A percentile compares a stretch with the other conserved stretches of the same genome.
These are phyloP conservation scores for Desmodus rotundus DNA, from an alignment of 2,113 vertebrate species.

Conservation along the genomic window DNA sequence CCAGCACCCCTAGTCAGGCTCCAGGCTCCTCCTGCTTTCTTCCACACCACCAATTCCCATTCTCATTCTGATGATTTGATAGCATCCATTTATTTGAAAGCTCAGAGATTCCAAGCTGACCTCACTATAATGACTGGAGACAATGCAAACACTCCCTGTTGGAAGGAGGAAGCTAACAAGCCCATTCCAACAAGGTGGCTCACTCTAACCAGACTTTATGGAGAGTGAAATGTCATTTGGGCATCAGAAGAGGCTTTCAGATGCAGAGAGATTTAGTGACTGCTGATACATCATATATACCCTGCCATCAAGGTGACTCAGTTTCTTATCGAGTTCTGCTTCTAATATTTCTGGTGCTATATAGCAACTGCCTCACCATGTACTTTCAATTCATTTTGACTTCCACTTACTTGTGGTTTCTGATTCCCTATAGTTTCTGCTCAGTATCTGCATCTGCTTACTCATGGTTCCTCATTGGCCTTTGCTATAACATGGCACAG, in stretches of 20 bases:
- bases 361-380: accelerated
- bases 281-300: neutral
- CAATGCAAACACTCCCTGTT: neutral
- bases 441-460: neutral
- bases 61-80: neutral
- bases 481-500: neutral
- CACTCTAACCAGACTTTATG: neutral
- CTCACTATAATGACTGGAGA: neutral
- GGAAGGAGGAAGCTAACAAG: neutral
- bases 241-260: neutral
- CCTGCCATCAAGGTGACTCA: neutral
- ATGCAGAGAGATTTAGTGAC: neutral
- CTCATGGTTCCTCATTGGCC: neutral
- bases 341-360: neutral
- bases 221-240: neutral
- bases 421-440: neutral
- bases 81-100: neutral
- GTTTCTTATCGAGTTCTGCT: neutral
- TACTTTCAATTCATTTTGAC: neutral
- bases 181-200: neutral
- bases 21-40: neutral
- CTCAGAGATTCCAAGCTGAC: neutral
- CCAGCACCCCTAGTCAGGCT: neutral
- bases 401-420: neutral
- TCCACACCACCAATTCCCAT: accelerated